Conservation (phyloP, 2,797 vertebrate species). For the Thaleichthys pacificus region DNA sequence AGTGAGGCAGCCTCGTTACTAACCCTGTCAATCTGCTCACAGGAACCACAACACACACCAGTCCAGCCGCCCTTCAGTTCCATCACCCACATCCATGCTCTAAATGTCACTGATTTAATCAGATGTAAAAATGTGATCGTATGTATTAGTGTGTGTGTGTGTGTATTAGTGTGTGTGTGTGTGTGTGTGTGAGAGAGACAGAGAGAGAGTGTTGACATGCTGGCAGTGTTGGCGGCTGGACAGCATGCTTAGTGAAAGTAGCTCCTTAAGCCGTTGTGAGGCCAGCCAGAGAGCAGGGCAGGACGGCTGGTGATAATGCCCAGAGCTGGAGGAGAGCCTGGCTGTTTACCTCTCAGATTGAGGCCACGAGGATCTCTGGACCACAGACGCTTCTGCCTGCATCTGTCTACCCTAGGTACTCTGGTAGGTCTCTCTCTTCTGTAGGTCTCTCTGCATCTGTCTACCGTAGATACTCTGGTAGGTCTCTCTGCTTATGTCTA, state of each 20-base stretch:
- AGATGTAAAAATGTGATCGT: background rate
- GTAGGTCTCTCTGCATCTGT: background rate
- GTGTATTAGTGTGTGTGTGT: background rate
- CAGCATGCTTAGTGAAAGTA: conserved; percentile 5
- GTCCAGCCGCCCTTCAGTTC: background rate
- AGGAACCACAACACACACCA: conserved; percentile 1
- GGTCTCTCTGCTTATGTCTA: too few relatives aligned
- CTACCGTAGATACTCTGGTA: too few relatives aligned
- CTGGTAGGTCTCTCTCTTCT: background rate
- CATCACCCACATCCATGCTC: too few relatives aligned
- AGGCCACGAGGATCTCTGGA: background rate
- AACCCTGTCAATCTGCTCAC: too few relatives aligned
- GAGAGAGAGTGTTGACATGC: conserved; percentile 5
- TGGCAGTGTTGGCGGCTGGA: background rate
- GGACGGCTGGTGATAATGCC: background rate
- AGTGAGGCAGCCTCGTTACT: background rate
- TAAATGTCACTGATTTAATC: too few relatives aligned
- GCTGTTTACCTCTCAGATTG: conserved; percentile 8
- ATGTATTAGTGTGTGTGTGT: background rate
- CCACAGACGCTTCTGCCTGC: background rate
- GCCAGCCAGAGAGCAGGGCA: background rate
- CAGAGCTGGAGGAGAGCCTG: background rate
- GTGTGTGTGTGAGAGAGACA: conserved; percentile 5
- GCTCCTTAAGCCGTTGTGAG: conserved; percentile 1
- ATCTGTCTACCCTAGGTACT: too few relatives aligned